Evolutionary conservation across 2,797 vertebrate species (phyloP).

Genomic region (Schizopygopsis malacanthus): DNA sequence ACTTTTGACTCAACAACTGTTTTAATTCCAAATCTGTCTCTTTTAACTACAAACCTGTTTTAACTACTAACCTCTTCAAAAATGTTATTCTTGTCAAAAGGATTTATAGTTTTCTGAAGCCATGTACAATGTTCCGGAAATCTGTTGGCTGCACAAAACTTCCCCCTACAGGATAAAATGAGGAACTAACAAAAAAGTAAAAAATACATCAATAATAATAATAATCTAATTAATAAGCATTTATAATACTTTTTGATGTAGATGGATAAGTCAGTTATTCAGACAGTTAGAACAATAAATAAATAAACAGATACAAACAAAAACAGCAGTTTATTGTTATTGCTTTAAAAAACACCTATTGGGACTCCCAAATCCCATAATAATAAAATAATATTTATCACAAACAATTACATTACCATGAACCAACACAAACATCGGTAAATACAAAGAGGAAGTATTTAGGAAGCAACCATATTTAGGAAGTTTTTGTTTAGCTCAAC

Average conservation of each 20-base stretch:
- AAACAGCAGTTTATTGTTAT: conserved; percentile 65
- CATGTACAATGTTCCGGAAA: background rate
- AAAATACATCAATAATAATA: background rate
- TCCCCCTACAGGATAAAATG: conserved; percentile 39
- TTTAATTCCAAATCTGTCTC: background rate
- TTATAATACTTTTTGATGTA: background rate
- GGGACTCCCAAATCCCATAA: conserved; percentile 56
- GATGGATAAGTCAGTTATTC: background rate
- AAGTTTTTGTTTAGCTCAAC: conserved; percentile 55
- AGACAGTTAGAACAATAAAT: background rate
- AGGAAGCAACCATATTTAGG: conserved; percentile 55
- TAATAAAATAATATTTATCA: conserved; percentile 68
- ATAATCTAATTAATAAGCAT: background rate
- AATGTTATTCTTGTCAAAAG: conserved; percentile 15
- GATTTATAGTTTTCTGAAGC: background rate
- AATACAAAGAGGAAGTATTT: conserved; percentile 60
- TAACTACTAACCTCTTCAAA: background rate
- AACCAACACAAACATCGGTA: conserved; percentile 59
- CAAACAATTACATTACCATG: conserved; percentile 63
- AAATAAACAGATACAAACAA: conserved; percentile 53
- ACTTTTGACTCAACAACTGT: conserved; percentile 17
- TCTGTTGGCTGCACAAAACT: too few species aligned
- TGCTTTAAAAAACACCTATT: conserved; percentile 64
- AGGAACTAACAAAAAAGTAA: background rate
- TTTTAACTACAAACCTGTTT: background rate